A percentile compares a stretch with the other conserved stretches of the same genome.
These are phyloP conservation scores for Virgularia gustaviana DNA, from an alignment of 92 coral and sea anemone genomes.

Conservation along the genomic window DNA sequence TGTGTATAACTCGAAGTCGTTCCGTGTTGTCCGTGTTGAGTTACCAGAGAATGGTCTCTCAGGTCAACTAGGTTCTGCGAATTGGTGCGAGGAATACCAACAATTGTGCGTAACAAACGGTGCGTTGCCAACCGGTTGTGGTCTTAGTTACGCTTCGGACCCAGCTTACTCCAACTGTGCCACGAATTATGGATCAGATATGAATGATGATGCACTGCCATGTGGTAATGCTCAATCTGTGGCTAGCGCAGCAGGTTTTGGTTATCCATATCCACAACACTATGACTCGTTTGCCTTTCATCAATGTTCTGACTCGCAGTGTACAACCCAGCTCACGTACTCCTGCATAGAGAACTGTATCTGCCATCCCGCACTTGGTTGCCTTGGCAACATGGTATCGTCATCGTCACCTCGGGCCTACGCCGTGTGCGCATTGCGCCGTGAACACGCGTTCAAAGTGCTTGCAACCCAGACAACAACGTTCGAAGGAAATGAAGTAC, in stretches of 20 bases:
- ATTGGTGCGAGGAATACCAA: constrained; percentile 59
- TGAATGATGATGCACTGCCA: constrained; percentile 51
- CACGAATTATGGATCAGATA: constrained; percentile 38
- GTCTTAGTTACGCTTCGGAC: constrained; percentile 19
- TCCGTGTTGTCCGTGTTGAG: neutral
- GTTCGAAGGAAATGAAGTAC: constrained; percentile 2
- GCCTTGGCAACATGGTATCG: neutral
- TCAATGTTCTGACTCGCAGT: constrained; percentile 29
- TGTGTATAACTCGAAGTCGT: neutral
- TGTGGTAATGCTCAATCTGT: constrained; percentile 36
- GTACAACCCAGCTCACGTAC: constrained; percentile 24
- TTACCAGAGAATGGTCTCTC: constrained; percentile 15
- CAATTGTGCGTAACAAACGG: constrained; percentile 43
- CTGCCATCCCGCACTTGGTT: constrained; percentile 13
- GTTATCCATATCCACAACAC: constrained; percentile 4
- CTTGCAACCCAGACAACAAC: neutral
- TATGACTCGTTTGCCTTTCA: constrained; percentile 59
- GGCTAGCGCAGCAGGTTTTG: constrained; percentile 47
- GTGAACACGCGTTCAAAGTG: constrained; percentile 9
- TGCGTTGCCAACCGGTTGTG: constrained; percentile 53
- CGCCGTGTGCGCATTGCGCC: constrained; percentile 2
- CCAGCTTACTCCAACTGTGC: constrained; percentile 43
- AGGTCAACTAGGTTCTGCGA: neutral
- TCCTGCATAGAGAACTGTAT: neutral
- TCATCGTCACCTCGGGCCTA: neutral